phyloP scores from a whole-genome alignment of 2,797 vertebrate species.

The Enteromius thamalakanensis region DNA sequence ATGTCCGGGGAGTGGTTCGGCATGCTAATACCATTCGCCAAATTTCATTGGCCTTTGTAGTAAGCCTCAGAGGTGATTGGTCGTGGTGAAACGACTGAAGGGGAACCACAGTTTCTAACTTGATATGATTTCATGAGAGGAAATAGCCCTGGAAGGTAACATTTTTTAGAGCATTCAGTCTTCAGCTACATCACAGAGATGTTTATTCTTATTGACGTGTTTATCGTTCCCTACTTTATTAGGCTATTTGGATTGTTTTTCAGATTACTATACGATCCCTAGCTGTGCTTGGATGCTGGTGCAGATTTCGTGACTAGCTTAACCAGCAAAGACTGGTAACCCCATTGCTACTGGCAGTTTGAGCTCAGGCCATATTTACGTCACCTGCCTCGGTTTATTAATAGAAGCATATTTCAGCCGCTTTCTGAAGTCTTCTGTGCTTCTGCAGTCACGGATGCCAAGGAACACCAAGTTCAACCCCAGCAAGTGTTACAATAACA shows the following conservation, averaged over 20 bases:
- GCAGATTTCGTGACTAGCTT: constrained; percentile 3
- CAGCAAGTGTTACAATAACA: background rate
- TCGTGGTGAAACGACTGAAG: too few species aligned
- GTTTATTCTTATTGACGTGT: background rate
- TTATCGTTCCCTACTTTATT: background rate
- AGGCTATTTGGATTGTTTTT: constrained; percentile 1
- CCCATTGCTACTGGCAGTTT: background rate
- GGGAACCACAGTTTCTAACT: too few species aligned
- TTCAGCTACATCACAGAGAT: background rate
- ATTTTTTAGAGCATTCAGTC: background rate
- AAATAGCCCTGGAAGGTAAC: background rate
- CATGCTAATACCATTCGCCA: too few species aligned
- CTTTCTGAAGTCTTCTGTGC: background rate
- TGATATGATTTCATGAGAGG: background rate
- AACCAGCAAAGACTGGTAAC: constrained; percentile 14
- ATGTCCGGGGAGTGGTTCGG: too few species aligned
- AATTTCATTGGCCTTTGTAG: too few species aligned
- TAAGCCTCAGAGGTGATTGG: too few species aligned
- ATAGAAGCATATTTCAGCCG: background rate
- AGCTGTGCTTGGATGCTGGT: background rate
- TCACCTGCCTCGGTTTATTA: constrained; percentile 15
- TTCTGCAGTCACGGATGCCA: constrained; percentile 6
- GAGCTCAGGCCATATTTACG: background rate
- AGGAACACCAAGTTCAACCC: constrained; percentile 7
- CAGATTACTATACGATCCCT: background rate